Base-by-base conservation (phyloP, 2,888 invertebrate genomes). In the Apotomis betuletana region DNA sequence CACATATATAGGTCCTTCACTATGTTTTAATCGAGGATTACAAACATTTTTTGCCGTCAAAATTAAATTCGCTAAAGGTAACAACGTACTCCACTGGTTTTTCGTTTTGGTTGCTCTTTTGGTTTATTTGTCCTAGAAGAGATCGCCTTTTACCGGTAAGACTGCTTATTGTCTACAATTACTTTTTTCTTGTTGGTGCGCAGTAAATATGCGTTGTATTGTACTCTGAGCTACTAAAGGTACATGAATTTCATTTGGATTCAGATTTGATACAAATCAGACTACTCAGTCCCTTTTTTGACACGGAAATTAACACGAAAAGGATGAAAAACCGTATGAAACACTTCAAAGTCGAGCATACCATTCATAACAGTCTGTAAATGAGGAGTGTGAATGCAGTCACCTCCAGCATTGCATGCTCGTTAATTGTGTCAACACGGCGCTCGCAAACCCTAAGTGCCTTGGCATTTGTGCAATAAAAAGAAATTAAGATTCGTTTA, bases 401-500 rank as follows among this genome's bases (percentile, higher is more conserved):
- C 49, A 15, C 67, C 58, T 67, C 12, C 58, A 59, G 15, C 27
- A 38, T 13, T 54, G 67, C 46, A 57, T 38, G 51, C 67, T 57
- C 51, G 67, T 51, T 67, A 67, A 58, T 58, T 67, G 59, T 67
- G 67, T 67, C 67, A 67, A 67, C 67, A 67, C 51, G 51, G 36
- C 58, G 51, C 52, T 58, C 46, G 41, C 67, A 44, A 13, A 51
- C 52, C 52, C 62, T 58, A 67, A 72, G 71, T 72, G 71, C 67
- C 57, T 72, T 62, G 67, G 52, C 71, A 67, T 71, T 71, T 72
- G 71, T 67, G 67, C 52, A 72, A 67, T 58, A 62, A 72, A 67
- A 72, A 72, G 58, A 64, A 63, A 69, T 69, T 63, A 63, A 63
- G 58, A 63, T 63, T 68, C 68, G 59, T 57, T 70, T 64, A 57